Evolutionary conservation across 2,797 vertebrate genomes (phyloP).

Genomic region (Crax fasciolata): DNA sequence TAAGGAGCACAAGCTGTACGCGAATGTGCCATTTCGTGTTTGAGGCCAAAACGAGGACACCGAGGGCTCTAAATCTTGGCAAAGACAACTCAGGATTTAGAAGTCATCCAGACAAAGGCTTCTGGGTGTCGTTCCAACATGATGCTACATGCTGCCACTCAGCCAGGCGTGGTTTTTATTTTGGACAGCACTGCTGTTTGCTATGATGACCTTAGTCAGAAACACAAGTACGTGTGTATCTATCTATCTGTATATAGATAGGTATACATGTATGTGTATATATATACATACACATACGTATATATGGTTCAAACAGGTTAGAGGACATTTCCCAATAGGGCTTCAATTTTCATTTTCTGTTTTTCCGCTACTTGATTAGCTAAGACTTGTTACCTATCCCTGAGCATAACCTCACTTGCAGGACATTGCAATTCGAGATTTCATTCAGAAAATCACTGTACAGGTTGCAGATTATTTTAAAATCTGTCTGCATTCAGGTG

Average conservation of each 20-base stretch:
- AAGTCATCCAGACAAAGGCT: not conserved
- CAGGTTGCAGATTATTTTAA: accelerated
- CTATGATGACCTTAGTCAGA: not conserved
- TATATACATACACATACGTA: not conserved
- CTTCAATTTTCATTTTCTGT: not conserved
- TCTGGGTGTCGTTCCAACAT: accelerated
- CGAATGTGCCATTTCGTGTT: not conserved
- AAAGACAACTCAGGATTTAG: not conserved
- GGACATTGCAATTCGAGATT: not conserved
- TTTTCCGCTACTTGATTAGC: not conserved
- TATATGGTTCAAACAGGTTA: not conserved
- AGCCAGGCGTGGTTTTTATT: not conserved
- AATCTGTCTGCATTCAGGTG: not conserved
- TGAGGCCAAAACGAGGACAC: not conserved
- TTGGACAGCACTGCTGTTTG: not conserved
- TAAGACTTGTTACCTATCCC: not conserved
- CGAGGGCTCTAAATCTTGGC: accelerated
- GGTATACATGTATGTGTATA: not conserved
- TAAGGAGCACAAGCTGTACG: not conserved
- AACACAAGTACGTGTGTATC: not conserved
- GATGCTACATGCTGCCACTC: accelerated
- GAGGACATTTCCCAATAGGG: not conserved
- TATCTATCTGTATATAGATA: not conserved
- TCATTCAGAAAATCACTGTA: not conserved
- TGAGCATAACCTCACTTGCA: not conserved